phyloP scores from a whole-genome alignment of 2,888 invertebrate genomes.

The Teleogryllus oceanicus region DNA sequence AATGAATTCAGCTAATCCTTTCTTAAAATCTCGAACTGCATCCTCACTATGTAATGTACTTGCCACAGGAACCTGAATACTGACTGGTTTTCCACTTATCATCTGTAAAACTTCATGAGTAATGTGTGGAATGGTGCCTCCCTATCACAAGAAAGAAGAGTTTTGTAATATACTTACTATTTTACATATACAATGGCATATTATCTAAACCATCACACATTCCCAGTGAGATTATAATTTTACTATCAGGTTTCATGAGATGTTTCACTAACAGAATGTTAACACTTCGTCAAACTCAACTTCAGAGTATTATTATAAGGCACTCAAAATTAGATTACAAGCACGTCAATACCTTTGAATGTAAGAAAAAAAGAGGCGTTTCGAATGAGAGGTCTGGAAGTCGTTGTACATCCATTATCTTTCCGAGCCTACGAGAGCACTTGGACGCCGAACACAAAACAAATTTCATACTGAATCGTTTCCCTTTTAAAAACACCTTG shows the following conservation, averaged over 20 bases:
- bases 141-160: slow-evolving; percentile 48
- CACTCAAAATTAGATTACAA: slow-evolving; percentile 12
- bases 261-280: too few relatives aligned
- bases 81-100: slow-evolving; percentile 57
- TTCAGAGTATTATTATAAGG: neutral
- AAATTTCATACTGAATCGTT: slow-evolving; percentile 64
- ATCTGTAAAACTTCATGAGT: slow-evolving; percentile 70
- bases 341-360: slow-evolving; percentile 61
- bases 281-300: too few relatives aligned
- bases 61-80: slow-evolving; percentile 70
- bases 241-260: too few relatives aligned
- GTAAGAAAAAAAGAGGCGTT: slow-evolving; percentile 72
- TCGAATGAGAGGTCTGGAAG: slow-evolving; percentile 57
- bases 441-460: slow-evolving; percentile 56
- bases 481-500: too few relatives aligned
- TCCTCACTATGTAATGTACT: slow-evolving; percentile 64
- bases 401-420: slow-evolving; percentile 57
- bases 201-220: too few relatives aligned
- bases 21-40: slow-evolving; percentile 60
- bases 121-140: slow-evolving; percentile 78
- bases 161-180: neutral
- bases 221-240: too few relatives aligned
- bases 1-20: slow-evolving; percentile 67
- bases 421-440: slow-evolving; percentile 64
- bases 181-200: too few relatives aligned